Percentiles rank a stretch among this genome's conserved stretches.
These are phyloP conservation scores for Rhimphoctona megacephalus DNA, from an alignment of 2,888 invertebrate species.

Conservation along the genomic window DNA sequence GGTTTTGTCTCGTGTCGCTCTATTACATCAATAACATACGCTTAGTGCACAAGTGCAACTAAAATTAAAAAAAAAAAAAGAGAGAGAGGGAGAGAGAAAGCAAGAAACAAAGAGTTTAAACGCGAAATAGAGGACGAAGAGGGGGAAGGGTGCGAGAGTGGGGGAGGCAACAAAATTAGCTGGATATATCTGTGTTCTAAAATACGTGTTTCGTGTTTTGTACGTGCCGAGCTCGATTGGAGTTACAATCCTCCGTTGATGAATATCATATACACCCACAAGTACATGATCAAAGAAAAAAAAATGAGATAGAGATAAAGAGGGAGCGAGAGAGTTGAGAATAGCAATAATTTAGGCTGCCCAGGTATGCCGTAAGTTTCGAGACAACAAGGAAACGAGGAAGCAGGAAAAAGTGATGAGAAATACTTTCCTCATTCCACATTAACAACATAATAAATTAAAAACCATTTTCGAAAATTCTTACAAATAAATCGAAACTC, in stretches of 20 bases:
- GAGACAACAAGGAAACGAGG: neutral
- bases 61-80: neutral
- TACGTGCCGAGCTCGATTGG: neutral
- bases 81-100: constrained; percentile 34
- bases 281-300: neutral
- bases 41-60: neutral
- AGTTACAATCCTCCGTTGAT: neutral
- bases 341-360: neutral
- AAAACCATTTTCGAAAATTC: neutral
- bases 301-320: neutral
- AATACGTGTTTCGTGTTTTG: neutral
- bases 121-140: neutral
- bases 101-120: neutral
- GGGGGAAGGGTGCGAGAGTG: neutral
- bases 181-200: neutral
- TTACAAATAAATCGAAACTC: neutral
- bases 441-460: neutral
- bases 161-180: neutral
- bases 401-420: neutral
- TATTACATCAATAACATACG: constrained; percentile 21
- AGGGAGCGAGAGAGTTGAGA: neutral
- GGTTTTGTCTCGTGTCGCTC: constrained; percentile 24
- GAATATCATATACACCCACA: neutral
- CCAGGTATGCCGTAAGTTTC: neutral
- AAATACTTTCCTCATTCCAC: neutral